Conservation (phyloP, 2,113 vertebrate species). For the Cynocephalus volans region DNA sequence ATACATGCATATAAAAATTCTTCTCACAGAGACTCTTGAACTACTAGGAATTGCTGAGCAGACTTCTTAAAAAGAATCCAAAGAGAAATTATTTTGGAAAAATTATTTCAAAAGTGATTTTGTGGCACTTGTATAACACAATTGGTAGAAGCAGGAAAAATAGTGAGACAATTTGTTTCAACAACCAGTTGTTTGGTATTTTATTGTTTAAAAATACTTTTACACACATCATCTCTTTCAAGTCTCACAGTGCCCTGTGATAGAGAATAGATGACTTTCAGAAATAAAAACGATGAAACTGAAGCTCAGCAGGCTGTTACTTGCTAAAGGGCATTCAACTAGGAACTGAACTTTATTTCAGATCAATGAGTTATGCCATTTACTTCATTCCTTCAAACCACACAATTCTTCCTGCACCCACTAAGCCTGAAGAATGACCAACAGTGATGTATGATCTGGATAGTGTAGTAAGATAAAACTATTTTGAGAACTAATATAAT, state of each 20-base stretch:
- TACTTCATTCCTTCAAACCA: not conserved
- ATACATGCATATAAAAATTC: not conserved
- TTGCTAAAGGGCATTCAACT: not conserved
- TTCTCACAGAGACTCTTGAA: not conserved
- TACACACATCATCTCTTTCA: not conserved
- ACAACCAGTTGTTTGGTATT: not conserved
- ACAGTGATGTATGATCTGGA: not conserved
- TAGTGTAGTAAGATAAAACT: not conserved
- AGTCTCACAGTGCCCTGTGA: not conserved
- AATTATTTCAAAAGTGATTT: not conserved
- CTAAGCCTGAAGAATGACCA: not conserved
- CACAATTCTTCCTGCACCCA: not conserved
- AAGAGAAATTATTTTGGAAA: not conserved
- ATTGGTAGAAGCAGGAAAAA: not conserved
- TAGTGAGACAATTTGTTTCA: not conserved
- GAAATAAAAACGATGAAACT: not conserved
- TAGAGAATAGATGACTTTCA: not conserved
- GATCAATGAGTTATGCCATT: not conserved
- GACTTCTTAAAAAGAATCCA: not conserved
- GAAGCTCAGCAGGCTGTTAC: not conserved
- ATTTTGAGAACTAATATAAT: not conserved
- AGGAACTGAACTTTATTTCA: not conserved
- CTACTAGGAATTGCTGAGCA: not conserved
- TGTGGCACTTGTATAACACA: not conserved
- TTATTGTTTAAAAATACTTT: constrained; percentile 6